Conservation (phyloP, 1,140 invertebrate species). For the Helicoverpa armigera region DNA sequence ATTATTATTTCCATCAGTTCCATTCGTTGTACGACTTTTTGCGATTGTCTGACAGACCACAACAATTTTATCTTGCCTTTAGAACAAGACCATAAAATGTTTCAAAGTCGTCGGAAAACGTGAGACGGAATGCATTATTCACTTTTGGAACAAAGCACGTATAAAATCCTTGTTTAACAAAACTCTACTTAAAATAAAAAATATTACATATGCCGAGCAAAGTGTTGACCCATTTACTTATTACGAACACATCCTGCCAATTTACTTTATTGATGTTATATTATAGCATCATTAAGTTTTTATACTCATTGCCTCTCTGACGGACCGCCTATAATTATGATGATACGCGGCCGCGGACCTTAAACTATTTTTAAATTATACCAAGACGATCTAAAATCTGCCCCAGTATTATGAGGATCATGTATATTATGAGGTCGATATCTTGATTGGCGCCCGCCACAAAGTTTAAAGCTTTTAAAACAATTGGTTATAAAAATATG, state of each 20-base stretch:
- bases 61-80: constrained; percentile 73
- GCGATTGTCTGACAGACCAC: constrained; percentile 60
- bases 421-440: constrained; percentile 52
- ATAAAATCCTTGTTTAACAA: constrained; percentile 16
- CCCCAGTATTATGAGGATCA: constrained; percentile 61
- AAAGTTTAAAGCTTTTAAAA: constrained; percentile 65
- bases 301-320: constrained; percentile 72
- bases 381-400: constrained; percentile 70
- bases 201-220: constrained; percentile 48
- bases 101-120: constrained; percentile 63
- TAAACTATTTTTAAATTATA: constrained; percentile 83
- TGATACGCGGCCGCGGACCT: constrained; percentile 73
- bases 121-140: constrained; percentile 71
- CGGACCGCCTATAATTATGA: constrained; percentile 79
- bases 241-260: constrained; percentile 80
- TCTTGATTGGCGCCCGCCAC: constrained; percentile 69
- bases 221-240: constrained; percentile 75
- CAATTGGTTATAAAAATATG: constrained; percentile 56
- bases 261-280: constrained; percentile 83
- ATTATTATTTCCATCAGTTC: constrained; percentile 73
- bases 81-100: constrained; percentile 73
- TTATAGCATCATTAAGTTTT: constrained; percentile 83
- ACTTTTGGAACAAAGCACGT: constrained; percentile 51
- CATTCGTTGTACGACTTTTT: constrained; percentile 71
- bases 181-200: constrained; percentile 9